Conservation (phyloP, 2,113 vertebrate genomes). For the Mola mola region DNA sequence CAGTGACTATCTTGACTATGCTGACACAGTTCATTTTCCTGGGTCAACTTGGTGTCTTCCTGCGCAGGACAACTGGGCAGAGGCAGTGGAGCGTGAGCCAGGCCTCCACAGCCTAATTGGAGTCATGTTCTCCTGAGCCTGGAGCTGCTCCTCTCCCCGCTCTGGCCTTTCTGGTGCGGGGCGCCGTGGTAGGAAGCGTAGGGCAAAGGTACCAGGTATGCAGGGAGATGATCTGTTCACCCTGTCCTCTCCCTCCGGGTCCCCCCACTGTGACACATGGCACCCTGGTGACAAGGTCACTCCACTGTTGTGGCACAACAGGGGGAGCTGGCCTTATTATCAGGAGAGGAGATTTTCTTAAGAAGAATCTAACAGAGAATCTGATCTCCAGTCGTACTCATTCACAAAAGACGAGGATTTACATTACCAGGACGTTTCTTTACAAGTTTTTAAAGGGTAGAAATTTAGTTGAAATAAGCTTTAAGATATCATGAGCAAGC, state of each 20-base stretch:
- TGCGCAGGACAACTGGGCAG: slow-evolving; percentile 53
- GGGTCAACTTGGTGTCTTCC: slow-evolving; percentile 49
- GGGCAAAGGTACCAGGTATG: slow-evolving; percentile 53
- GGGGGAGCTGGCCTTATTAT: slow-evolving; percentile 71
- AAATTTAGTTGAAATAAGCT: slow-evolving; percentile 15
- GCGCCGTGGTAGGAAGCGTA: slow-evolving; percentile 59
- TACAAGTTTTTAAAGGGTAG: slow-evolving; percentile 62
- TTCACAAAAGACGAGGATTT: slow-evolving; percentile 63
- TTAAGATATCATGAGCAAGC: background rate
- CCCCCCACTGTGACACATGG: slow-evolving; percentile 68
- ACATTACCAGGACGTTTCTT: slow-evolving; percentile 61
- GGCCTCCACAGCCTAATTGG: slow-evolving; percentile 75
- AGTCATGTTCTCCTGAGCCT: slow-evolving; percentile 75
- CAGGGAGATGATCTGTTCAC: slow-evolving; percentile 71
- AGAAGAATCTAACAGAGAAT: slow-evolving; percentile 60
- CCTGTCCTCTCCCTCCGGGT: slow-evolving; percentile 57
- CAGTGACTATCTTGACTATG: slow-evolving; percentile 27
- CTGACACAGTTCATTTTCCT: slow-evolving; percentile 55
- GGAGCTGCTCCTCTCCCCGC: slow-evolving; percentile 59
- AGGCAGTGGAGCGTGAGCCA: slow-evolving; percentile 54
- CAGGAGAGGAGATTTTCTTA: slow-evolving; percentile 60
- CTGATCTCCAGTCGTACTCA: slow-evolving; percentile 65
- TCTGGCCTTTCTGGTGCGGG: slow-evolving; percentile 42
- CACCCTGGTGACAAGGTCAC: slow-evolving; percentile 73
- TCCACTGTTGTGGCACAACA: slow-evolving; percentile 64